A percentile compares a stretch with the other conserved stretches of the same genome.
These are phyloP conservation scores for Eublepharis macularius DNA, from an alignment of 2,113 vertebrate genomes.

Conservation along the genomic window DNA sequence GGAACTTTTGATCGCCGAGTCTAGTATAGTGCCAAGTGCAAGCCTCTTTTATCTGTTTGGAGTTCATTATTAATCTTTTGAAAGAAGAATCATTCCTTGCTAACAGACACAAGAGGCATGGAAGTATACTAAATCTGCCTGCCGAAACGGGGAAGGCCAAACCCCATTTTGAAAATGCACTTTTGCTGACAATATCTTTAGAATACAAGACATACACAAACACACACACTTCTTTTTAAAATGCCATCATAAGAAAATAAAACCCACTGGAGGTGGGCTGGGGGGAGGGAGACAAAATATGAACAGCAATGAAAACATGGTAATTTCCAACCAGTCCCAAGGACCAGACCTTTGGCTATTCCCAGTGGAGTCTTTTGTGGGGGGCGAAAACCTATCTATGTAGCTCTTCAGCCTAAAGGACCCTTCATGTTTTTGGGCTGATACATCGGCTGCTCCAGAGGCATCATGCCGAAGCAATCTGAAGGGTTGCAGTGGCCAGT, in stretches of 20 bases:
- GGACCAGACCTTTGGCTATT: slow-evolving; percentile 42
- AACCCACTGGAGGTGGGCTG: slow-evolving; percentile 34
- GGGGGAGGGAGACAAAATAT: slow-evolving; percentile 63
- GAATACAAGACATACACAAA: no score
- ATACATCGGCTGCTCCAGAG: slow-evolving; percentile 85
- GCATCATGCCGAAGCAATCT: slow-evolving; percentile 86
- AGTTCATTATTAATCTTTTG: not conserved
- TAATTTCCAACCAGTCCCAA: slow-evolving; percentile 56
- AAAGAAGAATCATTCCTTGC: not conserved
- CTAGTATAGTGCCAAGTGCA: no score
- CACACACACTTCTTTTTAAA: not conserved
- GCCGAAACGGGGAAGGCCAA: not conserved
- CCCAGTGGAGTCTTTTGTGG: slow-evolving; percentile 48
- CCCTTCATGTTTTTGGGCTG: slow-evolving; percentile 90
- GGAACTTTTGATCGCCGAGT: not conserved
- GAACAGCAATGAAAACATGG: slow-evolving; percentile 59
- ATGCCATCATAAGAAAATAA: slow-evolving; percentile 11
- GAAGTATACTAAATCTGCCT: not conserved
- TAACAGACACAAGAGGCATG: not conserved
- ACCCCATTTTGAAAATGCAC: not conserved
- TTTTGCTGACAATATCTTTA: not conserved
- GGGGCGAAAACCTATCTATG: not conserved
- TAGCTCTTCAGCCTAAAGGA: slow-evolving; percentile 75
- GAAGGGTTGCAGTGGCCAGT: slow-evolving; percentile 89
- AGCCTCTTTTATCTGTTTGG: no score